A percentile compares a stretch with the other conserved stretches of the same genome.
phyloP scores from a whole-genome alignment of 2,797 vertebrate genomes.

The Chaetophractus vellerosus region DNA sequence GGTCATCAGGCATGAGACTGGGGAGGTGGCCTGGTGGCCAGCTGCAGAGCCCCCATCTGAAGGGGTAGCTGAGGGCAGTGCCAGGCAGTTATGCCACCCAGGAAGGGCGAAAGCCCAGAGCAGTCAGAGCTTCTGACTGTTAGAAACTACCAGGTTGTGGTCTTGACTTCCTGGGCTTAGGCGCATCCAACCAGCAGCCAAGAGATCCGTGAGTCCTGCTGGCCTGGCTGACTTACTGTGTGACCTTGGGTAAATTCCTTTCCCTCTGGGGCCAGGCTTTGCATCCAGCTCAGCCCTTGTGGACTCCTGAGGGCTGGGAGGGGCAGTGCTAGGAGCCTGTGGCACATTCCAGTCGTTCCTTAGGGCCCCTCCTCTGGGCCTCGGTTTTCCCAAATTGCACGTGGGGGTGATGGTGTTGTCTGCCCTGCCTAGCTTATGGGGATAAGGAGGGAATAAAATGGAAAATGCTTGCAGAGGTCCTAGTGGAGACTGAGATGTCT shows the following conservation, averaged over 20 bases:
- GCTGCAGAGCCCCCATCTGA: not conserved
- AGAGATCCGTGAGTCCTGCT: not conserved
- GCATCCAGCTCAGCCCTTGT: not conserved
- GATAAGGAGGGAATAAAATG: not conserved
- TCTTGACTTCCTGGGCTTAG: not conserved
- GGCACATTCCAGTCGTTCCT: not conserved
- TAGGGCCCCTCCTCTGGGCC: not conserved
- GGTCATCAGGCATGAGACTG: not conserved
- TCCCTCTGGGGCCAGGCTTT: not conserved
- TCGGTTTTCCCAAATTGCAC: not conserved
- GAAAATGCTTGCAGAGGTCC: not conserved
- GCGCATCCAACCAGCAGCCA: fast-evolving
- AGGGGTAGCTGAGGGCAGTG: not conserved
- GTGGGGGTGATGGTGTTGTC: not conserved
- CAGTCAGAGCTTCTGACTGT: not conserved
- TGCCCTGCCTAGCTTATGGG: not conserved
- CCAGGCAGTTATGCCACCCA: not conserved
- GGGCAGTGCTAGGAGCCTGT: not conserved
- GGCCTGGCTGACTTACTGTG: not conserved
- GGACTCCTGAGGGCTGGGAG: not conserved
- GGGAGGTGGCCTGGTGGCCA: not conserved
- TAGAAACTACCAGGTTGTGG: not conserved
- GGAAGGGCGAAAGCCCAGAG: not conserved
- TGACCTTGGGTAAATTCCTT: not conserved
- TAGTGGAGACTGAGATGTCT: not conserved